Evolutionary conservation across 2,113 vertebrate species (phyloP).

Genomic region (Pelodiscus sinensis): DNA sequence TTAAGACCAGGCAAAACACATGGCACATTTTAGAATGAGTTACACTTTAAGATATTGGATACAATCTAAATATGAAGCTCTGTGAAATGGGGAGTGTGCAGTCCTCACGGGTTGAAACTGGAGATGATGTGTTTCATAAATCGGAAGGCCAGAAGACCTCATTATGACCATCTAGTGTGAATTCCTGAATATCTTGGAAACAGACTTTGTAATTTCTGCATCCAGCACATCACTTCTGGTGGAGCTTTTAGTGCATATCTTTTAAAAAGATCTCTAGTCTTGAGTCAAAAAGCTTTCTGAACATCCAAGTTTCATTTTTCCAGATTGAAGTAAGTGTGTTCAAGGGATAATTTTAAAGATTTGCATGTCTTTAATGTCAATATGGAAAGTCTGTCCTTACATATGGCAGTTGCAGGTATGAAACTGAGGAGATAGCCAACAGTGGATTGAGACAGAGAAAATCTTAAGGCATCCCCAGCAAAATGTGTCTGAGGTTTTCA

Average conservation of each 20-base stretch:
- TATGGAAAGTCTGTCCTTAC: background rate
- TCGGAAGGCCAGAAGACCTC: background rate
- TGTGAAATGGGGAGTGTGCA: background rate
- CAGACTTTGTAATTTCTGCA: background rate
- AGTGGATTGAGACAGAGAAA: background rate
- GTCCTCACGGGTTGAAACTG: background rate
- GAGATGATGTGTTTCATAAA: background rate
- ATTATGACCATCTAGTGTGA: background rate
- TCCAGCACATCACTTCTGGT: background rate
- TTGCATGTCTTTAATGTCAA: background rate
- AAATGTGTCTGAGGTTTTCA: background rate
- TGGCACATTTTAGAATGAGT: background rate
- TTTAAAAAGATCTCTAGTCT: background rate
- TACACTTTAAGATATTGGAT: background rate
- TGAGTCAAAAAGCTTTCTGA: background rate
- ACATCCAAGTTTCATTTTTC: background rate
- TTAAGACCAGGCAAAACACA: background rate
- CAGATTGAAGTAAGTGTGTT: background rate
- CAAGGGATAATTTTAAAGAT: background rate
- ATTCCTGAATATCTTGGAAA: background rate
- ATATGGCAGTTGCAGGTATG: background rate
- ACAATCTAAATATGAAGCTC: rapidly evolving
- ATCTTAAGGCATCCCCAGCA: background rate
- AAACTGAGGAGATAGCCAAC: background rate
- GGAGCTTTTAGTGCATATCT: background rate